Evolutionary conservation across 2,888 invertebrate genomes (phyloP).

Genomic region (Polymixis flavicincta): DNA sequence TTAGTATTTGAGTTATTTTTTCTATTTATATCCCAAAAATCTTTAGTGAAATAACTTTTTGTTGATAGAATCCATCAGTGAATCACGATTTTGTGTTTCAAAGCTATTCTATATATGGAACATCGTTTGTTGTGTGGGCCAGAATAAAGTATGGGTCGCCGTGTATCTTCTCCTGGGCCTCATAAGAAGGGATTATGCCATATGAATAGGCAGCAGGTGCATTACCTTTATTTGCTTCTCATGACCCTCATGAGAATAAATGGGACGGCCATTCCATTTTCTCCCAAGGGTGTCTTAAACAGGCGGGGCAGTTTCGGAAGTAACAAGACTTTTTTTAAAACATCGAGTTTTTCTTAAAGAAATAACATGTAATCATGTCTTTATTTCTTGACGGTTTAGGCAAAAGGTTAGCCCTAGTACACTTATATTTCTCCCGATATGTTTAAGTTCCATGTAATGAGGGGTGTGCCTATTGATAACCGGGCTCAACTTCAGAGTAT

Average conservation of each 20-base stretch:
- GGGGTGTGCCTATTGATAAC: no score
- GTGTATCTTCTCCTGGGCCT: background rate
- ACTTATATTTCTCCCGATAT: background rate
- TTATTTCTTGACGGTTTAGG: background rate
- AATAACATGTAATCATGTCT: no score
- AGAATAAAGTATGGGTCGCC: background rate
- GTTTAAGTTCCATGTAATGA: background rate
- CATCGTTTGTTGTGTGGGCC: background rate
- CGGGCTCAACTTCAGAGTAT: background rate
- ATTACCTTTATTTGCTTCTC: background rate
- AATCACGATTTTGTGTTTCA: background rate
- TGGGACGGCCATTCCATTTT: background rate
- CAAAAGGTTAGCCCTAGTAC: background rate
- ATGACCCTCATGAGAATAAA: background rate
- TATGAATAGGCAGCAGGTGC: background rate
- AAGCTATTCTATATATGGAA: background rate
- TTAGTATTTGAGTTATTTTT: background rate
- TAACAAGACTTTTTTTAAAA: no score
- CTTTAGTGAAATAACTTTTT: background rate
- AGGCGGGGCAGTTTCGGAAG: no score
- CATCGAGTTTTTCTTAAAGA: no score
- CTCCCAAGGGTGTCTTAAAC: background rate
- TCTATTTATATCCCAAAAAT: background rate
- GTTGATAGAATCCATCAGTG: background rate
- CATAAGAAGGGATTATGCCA: background rate